Evolutionary conservation across 2,797 vertebrate genomes (phyloP), one percentile per base, ranked within the genome.

Genomic region (Arrhamphus sclerolepis): DNA sequence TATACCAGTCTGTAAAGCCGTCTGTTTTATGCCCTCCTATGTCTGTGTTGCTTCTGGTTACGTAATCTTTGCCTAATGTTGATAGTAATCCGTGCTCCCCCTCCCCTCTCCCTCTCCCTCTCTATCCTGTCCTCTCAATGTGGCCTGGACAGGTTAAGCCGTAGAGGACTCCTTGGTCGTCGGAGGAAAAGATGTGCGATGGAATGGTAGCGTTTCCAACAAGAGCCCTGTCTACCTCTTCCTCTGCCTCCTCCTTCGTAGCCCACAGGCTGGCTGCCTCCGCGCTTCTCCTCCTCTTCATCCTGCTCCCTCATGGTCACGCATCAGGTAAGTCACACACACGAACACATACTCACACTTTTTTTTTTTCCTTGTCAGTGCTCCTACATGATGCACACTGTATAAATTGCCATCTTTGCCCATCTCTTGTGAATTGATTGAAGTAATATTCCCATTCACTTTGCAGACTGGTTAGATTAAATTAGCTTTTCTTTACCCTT

Each of bases 141-240:
- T 81, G 67, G 60, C 68, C 62, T 38, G 73, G 39, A 76, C 88
- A 93, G 92, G 91, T 92, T 89, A 87, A 89, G 79, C 87, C 74
- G 70, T 81, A 89, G 89, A 86, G 85, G 87, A 91, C 78, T 82
- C 71, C 53, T 81, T 68, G 88, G 86, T 80, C 49, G 85, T 84
- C 72, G 68, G 84, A 78, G 86, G 90, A 84, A 92, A 93, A 92
- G 85, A 93, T 93, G 92, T 89, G 89, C 87, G 78, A 93, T 93
- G 91, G 92, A 88, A 93, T 93, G 92, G 90, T 89, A 89, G 90
- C 83, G 77, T 91, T 88, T 80, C 87, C 85, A 83, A 91, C 86
- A 80, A 88, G 87, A 89, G 80, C 84, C 75, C 81, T 20, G 73
- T 87, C 86, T 79, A 83, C 77, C 69, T 73, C 80, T 49, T 66